Conservation (phyloP, 2,797 vertebrate species). For the Parotocinclus haroldoi region DNA sequence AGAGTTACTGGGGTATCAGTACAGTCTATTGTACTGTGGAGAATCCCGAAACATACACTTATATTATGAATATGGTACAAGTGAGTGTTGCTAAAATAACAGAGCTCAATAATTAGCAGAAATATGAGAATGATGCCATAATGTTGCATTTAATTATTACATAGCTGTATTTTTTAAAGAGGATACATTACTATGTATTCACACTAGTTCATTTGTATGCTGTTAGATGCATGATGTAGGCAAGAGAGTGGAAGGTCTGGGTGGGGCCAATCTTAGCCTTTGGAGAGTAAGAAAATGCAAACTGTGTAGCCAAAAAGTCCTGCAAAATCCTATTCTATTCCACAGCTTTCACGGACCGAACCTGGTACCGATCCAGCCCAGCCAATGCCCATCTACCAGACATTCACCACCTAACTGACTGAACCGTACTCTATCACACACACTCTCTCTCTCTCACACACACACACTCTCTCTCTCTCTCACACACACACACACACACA, state of each 20-base stretch:
- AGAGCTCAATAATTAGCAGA: no score
- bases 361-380: constrained; percentile 38
- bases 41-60: no score
- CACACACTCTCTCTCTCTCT: constrained; percentile 41
- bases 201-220: constrained; percentile 73
- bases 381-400: constrained; percentile 43
- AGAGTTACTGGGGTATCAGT: no score
- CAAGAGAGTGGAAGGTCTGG: constrained; percentile 1
- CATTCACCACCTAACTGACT: constrained; percentile 43
- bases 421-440: constrained; percentile 34
- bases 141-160: no score
- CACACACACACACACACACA: constrained; percentile 39
- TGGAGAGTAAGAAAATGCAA: constrained; percentile 44
- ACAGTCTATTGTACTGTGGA: no score
- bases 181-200: constrained; percentile 56
- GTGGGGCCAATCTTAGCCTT: constrained; percentile 40
- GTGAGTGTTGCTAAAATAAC: no score
- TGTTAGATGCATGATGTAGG: constrained; percentile 65
- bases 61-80: no score
- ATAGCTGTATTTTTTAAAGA: constrained; percentile 4
- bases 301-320: constrained; percentile 69
- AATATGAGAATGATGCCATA: no score
- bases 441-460: constrained; percentile 33
- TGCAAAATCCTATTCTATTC: constrained; percentile 70
- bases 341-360: constrained; percentile 64